These are phyloP conservation scores for Cynocephalus volans DNA, from an alignment of 2,113 vertebrate species.

Conservation along the genomic window DNA sequence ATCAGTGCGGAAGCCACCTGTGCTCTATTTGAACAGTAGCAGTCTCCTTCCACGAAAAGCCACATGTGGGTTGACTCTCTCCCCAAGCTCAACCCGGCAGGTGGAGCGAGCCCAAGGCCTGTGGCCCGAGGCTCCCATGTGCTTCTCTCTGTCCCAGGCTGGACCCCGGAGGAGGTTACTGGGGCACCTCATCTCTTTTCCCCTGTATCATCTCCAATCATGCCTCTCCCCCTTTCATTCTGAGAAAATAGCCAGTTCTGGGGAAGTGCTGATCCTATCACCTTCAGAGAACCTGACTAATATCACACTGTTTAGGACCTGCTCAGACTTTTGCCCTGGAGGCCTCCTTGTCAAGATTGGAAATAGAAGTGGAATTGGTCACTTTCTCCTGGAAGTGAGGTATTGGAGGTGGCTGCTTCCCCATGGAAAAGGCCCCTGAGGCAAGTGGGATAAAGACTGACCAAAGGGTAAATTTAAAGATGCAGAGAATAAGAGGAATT, in stretches of 20 bases:
- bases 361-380: not conserved
- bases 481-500: not conserved
- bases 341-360: not conserved
- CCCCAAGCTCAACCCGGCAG: not conserved
- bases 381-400: not conserved
- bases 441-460: not conserved
- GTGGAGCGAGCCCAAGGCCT: not conserved
- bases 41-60: conserved; percentile 61
- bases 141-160: not conserved
- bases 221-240: not conserved
- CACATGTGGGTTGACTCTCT: not conserved
- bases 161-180: not conserved
- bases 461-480: not conserved
- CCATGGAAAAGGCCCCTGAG: not conserved
- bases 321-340: not conserved
- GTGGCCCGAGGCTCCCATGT: not conserved
- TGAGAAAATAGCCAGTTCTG: conserved; percentile 21
- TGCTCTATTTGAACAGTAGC: not conserved
- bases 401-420: not conserved
- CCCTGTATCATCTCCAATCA: not conserved
- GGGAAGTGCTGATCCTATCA: not conserved
- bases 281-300: conserved; percentile 53
- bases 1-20: not conserved
- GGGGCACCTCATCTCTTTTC: not conserved
- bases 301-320: not conserved